Base-by-base conservation (phyloP, 2,113 vertebrate species). In the Gobio gobio region DNA sequence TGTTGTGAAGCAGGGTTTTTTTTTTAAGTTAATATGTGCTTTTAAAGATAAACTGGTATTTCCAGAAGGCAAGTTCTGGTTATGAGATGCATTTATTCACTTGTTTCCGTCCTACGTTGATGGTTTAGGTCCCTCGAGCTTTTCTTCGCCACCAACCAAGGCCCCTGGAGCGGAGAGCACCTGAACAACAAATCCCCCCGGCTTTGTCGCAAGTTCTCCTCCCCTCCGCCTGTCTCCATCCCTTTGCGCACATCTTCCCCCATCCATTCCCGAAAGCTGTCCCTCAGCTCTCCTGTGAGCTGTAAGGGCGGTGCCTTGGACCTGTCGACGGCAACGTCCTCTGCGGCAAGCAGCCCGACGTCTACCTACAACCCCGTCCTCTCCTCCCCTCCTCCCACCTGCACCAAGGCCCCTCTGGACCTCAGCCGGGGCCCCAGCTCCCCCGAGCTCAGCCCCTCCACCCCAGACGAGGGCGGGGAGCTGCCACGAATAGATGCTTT, bases 161-260 rank as follows among this genome's bases (percentile, higher is more conserved):
- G 96, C 80, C 93, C 90, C 26, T 97, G 96, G 92, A 92, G 88
- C 68, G 91, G 94, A 3, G 97, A 98, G 84, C 95, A 96, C 29
- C 74, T 96, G 85, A 93, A 92, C 87, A 97, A 96, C 83, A 98
- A 98, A 86, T 98, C 97, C 2, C 97, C 97, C 0, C 94, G 94
- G 9, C 93, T 98, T 10, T 96, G 95, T 82, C 96, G 97, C 89
- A 99, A 99, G 89, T 98, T 98, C 80, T 99, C 98, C 85, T 97
- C 97, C 26, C 97, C 97, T 40, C 98, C 97, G 7, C 97, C 97
- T 0, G 85, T 97, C 77, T 94, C 95, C 13, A 93, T 97, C 85
- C 90, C 94, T 72, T 96, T 97, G n/a, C 95, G 96, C 88, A 96
- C 96, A 0, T 95, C 96, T 75, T 99, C 98, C 6, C 97, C 97